Conservation (phyloP, 1,140 invertebrate species). For the Periplaneta americana region DNA sequence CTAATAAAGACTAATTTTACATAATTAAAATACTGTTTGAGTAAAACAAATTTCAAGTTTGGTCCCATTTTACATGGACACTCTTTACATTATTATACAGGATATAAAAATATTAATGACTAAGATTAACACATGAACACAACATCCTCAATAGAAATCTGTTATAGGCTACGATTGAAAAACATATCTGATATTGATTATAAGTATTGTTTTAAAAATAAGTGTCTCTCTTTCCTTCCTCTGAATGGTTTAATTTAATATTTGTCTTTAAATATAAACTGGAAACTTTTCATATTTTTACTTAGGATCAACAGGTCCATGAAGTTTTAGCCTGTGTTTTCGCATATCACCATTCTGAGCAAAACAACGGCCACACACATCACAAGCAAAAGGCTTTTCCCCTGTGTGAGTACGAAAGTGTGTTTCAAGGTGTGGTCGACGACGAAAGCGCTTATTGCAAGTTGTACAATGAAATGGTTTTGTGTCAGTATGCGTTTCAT, state of each 20-base stretch:
- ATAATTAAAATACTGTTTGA: background rate
- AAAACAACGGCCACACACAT: conserved; percentile 52
- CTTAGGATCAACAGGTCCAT: background rate
- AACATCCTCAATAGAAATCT: background rate
- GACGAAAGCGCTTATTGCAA: conserved; percentile 6
- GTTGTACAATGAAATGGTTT: conserved; percentile 23
- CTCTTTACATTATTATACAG: background rate
- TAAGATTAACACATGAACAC: background rate
- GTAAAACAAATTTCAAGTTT: background rate
- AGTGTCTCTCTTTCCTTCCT: too few species aligned
- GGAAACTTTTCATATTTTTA: too few species aligned
- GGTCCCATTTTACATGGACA: background rate
- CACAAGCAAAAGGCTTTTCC: conserved; percentile 56
- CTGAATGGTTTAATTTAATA: too few species aligned
- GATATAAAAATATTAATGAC: background rate
- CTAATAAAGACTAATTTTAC: background rate
- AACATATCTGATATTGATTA: background rate
- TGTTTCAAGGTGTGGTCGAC: conserved; percentile 38
- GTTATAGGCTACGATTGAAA: too few species aligned
- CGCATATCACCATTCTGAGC: conserved; percentile 33
- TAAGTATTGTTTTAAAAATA: background rate
- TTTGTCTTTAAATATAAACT: too few species aligned
- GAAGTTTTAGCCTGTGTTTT: conserved; percentile 8
- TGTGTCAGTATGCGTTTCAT: conserved; percentile 28
- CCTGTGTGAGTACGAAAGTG: conserved; percentile 59